Conservation (phyloP, 2,888 invertebrate species). For the Tenthredo scrophulariae region DNA sequence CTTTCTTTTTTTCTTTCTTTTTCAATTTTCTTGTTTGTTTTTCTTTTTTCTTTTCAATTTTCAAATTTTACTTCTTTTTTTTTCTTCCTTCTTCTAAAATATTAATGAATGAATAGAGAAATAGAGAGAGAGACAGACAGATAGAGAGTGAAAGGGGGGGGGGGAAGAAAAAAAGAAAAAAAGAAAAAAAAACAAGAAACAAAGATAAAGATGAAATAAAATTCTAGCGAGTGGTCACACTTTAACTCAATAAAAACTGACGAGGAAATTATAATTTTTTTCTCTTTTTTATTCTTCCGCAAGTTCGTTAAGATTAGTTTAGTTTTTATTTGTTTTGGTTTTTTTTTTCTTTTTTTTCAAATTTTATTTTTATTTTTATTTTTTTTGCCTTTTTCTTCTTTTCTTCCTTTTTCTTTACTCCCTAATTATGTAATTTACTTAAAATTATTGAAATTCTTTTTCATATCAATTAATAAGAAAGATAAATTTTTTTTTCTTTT, state of each 20-base stretch:
- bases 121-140: slow-evolving; percentile 58
- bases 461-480: slow-evolving; percentile 57
- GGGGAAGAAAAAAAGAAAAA: slow-evolving; percentile 63
- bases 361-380: not conserved
- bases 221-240: slow-evolving; percentile 8
- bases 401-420: too few relatives aligned
- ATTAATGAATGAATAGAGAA: slow-evolving; percentile 65
- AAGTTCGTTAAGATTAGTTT: slow-evolving; percentile 52
- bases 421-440: slow-evolving; percentile 27
- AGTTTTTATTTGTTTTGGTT: not conserved
- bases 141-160: slow-evolving; percentile 54
- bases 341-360: slow-evolving; percentile 3
- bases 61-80: too few relatives aligned
- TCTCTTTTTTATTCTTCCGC: not conserved
- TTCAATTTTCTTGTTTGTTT: not conserved
- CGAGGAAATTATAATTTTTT: not conserved
- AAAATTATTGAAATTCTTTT: slow-evolving; percentile 47
- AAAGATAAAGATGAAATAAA: not conserved
- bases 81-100: slow-evolving; percentile 11
- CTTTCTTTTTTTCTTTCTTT: not conserved
- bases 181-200: slow-evolving; percentile 25
- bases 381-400: not conserved
- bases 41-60: not conserved
- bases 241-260: slow-evolving; percentile 39
- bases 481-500: not conserved